Evolutionary conservation across 2,888 invertebrate genomes (phyloP).

Genomic region (Acrocera orbiculus): DNA sequence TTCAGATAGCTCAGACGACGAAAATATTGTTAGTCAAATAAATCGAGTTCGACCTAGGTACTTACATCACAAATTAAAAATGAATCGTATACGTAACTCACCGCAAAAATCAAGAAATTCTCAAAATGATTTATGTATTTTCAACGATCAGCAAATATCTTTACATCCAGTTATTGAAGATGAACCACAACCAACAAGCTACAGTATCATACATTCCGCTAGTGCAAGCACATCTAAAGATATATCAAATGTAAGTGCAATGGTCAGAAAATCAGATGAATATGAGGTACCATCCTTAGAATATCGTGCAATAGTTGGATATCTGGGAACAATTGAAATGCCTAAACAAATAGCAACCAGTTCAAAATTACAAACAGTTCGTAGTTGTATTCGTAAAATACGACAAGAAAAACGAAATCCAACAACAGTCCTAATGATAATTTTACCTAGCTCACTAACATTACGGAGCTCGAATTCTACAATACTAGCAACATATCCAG

Average conservation of each 20-base stretch:
- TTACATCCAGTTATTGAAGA: constrained; percentile 25
- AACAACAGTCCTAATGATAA: constrained; percentile 68
- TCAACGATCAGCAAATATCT: constrained; percentile 1
- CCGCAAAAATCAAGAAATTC: constrained; percentile 30
- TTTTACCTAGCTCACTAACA: constrained; percentile 61
- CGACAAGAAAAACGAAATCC: constrained; percentile 77
- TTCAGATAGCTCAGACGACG: constrained; percentile 71
- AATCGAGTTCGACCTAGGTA: constrained; percentile 28
- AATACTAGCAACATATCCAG: constrained; percentile 71
- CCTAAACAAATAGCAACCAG: constrained; percentile 64
- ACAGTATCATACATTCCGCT: constrained; percentile 18
- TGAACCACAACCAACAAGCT: constrained; percentile 17
- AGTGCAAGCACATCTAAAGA: constrained; percentile 23
- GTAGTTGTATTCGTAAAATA: constrained; percentile 74
- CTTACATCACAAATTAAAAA: constrained; percentile 36
- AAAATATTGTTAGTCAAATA: constrained; percentile 36
- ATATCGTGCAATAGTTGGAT: constrained; percentile 77
- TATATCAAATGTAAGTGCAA: constrained; percentile 31
- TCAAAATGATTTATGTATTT: constrained; percentile 11
- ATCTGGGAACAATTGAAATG: constrained; percentile 91
- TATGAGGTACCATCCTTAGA: constrained; percentile 39
- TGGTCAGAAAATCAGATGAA: constrained; percentile 17
- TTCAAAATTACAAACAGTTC: constrained; percentile 57
- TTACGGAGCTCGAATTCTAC: constrained; percentile 62
- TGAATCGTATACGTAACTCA: constrained; percentile 38